Percentiles rank a stretch among this genome's conserved stretches.
Evolutionary conservation across 23 tunicate species (phyloP).

Genomic region (Ascidia mentula): DNA sequence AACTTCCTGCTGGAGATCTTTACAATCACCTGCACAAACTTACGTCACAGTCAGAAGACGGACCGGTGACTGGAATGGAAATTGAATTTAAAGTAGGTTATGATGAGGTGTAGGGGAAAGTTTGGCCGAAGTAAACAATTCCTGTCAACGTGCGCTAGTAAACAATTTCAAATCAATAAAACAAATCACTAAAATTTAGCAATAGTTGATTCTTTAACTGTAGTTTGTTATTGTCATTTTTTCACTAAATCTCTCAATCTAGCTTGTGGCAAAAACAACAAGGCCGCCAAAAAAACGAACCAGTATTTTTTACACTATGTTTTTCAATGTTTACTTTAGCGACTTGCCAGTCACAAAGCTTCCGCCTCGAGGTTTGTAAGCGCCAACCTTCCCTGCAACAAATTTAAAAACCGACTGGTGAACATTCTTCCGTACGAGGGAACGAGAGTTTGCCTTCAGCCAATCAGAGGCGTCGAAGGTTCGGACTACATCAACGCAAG

Average conservation of each 20-base stretch:
- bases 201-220: too few species aligned
- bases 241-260: too few species aligned
- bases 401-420: constrained; percentile 95
- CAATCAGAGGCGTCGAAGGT: constrained; percentile 97
- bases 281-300: too few species aligned
- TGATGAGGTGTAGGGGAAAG: too few species aligned
- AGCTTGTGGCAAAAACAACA: too few species aligned
- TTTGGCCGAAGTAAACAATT: too few species aligned
- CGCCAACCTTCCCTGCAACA: constrained; percentile 90
- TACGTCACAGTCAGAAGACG: constrained; percentile 49
- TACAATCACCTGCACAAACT: constrained; percentile 84
- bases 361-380: constrained; percentile 76
- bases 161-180: too few species aligned
- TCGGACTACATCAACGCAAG: constrained; percentile 98
- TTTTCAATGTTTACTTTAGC: constrained; percentile 26
- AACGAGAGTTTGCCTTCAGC: constrained; percentile 86
- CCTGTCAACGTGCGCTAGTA: too few species aligned
- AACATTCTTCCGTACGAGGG: constrained; percentile 96
- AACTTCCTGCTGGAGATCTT: constrained; percentile 72
- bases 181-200: too few species aligned
- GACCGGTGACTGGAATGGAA: constrained; percentile 80
- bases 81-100: constrained; percentile 84
- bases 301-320: too few species aligned
- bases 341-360: constrained; percentile 76
- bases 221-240: too few species aligned